Conservation (phyloP, 2,113 vertebrate genomes). For the Mesitornis unicolor region DNA sequence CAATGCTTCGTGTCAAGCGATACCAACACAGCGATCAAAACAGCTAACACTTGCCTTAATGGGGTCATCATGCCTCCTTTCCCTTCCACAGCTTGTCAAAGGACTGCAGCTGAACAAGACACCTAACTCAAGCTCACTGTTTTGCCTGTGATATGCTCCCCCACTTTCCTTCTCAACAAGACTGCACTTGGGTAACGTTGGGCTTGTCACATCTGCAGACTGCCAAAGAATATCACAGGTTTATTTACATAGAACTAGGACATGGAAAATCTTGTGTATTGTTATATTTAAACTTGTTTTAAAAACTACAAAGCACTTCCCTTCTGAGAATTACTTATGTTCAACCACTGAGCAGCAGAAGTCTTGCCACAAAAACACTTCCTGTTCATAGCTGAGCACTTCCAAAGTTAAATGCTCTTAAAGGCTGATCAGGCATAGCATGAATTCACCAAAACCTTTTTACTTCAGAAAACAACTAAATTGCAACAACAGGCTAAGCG, state of each 20-base stretch:
- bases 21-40: background rate
- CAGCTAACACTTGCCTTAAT: background rate
- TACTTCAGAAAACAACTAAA: background rate
- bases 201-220: background rate
- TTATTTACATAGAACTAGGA: background rate
- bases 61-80: background rate
- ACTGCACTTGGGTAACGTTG: background rate
- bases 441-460: background rate
- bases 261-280: background rate
- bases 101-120: background rate
- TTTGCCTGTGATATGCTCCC: accelerated
- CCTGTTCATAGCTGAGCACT: constrained; percentile 60
- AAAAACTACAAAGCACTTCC: constrained; percentile 65
- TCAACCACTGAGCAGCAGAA: constrained; percentile 63
- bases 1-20: background rate
- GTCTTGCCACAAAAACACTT: constrained; percentile 67
- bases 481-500: background rate
- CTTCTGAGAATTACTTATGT: constrained; percentile 73
- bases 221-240: background rate
- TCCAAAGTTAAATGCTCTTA: background rate
- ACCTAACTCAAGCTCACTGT: background rate
- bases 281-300: background rate
- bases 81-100: background rate
- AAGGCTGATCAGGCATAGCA: background rate
- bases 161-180: background rate